Evolutionary conservation across 2,113 vertebrate genomes (phyloP), one percentile per base, ranked within the genome.

Genomic region (Saguinus imperator): DNA sequence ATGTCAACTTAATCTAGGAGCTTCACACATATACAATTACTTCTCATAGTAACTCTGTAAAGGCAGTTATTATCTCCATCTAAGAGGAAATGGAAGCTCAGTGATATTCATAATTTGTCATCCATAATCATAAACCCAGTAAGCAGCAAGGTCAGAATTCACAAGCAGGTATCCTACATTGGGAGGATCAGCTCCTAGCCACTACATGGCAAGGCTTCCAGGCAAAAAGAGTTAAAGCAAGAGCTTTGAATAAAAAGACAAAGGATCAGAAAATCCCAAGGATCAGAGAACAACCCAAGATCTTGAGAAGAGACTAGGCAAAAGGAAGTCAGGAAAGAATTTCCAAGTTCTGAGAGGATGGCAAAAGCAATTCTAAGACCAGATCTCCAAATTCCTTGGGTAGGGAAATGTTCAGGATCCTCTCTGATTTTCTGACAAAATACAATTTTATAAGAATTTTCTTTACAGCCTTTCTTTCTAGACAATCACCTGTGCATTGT

Each of bases 361-460:
- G 17, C 43, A 88, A 58, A 66, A 94, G 64, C 35, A 87, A n/a
- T 79, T 89, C 85, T 50, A 82, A 90, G 87, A 68, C 40, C 40
- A 95, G 45, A 73, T 37, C 35, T 82, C 68, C 35, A 50, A 72
- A 89, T n/a, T 87, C 17, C n/a, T n/a, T n/a, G 17, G 29, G 48
- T 43, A 70, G 40, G 82, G 72, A 73, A 55, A 92, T 61, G 50
- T 14, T 75, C 21, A 85, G 27, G 50, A 58, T 55, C 40, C 45
- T 91, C 76, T 73, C 58, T 76, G 57, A 32, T 43, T 90, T 84
- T 91, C 37, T 32, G 14, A 48, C 17, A 75, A 89, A 95, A 95
- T 83, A 79, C 4, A 84, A 61, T 11, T 75, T 40, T 35, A 0
- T 37, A 37, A n/a, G 27, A 87, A 50, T 48, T 81, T 35, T 48